Conservation (phyloP, 2,113 vertebrate genomes). For the Elephantulus edwardii region DNA sequence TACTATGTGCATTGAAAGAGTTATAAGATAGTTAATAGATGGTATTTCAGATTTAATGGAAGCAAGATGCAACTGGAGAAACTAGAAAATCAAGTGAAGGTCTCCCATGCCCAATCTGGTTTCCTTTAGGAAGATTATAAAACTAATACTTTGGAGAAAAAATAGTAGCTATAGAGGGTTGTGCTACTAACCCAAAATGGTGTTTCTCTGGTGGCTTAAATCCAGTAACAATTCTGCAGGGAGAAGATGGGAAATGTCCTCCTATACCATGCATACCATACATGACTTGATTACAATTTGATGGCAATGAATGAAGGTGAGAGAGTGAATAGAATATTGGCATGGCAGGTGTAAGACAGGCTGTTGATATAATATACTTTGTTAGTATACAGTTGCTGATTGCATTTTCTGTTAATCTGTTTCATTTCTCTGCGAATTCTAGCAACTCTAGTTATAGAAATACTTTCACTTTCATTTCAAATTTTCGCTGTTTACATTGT, state of each 20-base stretch:
- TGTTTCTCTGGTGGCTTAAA: too few species aligned
- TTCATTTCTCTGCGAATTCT: too few species aligned
- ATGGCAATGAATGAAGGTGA: too few species aligned
- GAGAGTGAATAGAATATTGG: not conserved
- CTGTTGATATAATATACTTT: not conserved
- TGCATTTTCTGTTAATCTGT: not conserved
- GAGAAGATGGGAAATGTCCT: too few species aligned
- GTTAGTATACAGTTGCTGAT: not conserved
- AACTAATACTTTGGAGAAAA: not conserved
- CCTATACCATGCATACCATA: too few species aligned
- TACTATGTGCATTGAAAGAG: not conserved
- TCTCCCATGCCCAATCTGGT: not conserved
- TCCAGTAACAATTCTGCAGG: too few species aligned
- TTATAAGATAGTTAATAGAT: not conserved
- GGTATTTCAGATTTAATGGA: not conserved
- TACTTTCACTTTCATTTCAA: not conserved
- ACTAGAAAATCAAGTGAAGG: not conserved
- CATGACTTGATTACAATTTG: too few species aligned
- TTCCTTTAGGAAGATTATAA: not conserved
- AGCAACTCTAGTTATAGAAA: too few species aligned
- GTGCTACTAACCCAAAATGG: too few species aligned
- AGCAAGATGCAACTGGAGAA: not conserved
- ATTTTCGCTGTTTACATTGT: not conserved
- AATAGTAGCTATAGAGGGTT: too few species aligned
- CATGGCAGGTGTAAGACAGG: not conserved